phyloP scores from a whole-genome alignment of 2,113 vertebrate species.

The Megaleporinus macrocephalus region DNA sequence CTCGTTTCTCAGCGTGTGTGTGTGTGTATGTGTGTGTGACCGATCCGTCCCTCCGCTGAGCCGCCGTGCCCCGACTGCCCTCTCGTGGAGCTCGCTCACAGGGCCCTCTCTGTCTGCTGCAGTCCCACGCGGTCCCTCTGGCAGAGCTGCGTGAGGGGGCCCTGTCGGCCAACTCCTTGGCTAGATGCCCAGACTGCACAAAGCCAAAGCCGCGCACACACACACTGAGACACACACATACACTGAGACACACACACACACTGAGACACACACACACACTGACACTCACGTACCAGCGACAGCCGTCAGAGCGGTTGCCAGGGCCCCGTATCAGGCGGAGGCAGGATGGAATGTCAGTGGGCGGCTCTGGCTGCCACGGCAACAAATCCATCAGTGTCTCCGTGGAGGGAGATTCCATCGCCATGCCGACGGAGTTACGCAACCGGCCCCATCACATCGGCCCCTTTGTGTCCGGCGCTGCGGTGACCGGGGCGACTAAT shows the following conservation, averaged over 20 bases:
- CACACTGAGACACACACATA: constrained; percentile 18
- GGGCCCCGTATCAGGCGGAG: constrained; percentile 28
- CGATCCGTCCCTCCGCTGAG: constrained; percentile 1
- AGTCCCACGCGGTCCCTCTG: constrained; percentile 9
- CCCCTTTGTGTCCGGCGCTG: constrained; percentile 14
- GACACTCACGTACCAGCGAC: constrained; percentile 14
- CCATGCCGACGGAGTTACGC: constrained; percentile 36
- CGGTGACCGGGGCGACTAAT: background rate
- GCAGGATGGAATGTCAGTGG: constrained; percentile 49
- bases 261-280: constrained; percentile 21
- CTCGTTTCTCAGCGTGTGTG: background rate
- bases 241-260: constrained; percentile 9
- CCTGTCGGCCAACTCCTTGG: constrained; percentile 29
- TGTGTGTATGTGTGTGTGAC: background rate
- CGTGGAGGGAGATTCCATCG: constrained; percentile 41
- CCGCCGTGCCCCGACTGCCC: constrained; percentile 30
- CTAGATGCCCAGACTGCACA: constrained; percentile 35
- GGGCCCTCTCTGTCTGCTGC: constrained; percentile 33
- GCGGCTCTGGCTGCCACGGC: constrained; percentile 39
- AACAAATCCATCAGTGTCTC: constrained; percentile 51
- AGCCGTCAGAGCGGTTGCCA: constrained; percentile 41
- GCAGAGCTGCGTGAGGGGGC: constrained; percentile 38
- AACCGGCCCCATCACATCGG: constrained; percentile 3
- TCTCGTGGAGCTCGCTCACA: constrained; percentile 22
- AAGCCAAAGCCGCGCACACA: constrained; percentile 9